These are phyloP conservation scores for Podarcis lilfordi DNA, from an alignment of 2,797 vertebrate genomes.

Conservation along the genomic window DNA sequence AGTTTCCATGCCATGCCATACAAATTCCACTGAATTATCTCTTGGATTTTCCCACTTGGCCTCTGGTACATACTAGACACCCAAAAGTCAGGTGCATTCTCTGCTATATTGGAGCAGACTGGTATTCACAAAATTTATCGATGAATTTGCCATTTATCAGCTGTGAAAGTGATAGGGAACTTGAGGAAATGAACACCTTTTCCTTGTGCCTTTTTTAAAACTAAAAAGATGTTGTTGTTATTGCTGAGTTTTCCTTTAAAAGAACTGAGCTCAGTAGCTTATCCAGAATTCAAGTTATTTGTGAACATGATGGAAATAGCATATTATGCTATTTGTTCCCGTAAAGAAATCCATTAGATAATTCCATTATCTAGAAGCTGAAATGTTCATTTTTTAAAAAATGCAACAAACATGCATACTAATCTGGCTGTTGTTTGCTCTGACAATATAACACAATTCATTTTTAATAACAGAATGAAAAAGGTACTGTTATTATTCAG, in stretches of 20 bases:
- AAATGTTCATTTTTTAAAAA: neutral
- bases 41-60: neutral
- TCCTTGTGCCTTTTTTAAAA: neutral
- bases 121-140: neutral
- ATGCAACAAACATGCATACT: neutral
- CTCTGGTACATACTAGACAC: neutral
- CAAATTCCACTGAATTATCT: neutral
- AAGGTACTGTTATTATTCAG: constrained; percentile 21
- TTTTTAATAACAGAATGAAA: constrained; percentile 10
- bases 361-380: constrained; percentile 1
- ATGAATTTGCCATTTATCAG: neutral
- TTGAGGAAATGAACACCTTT: neutral
- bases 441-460: constrained; percentile 8
- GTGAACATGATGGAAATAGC: constrained; percentile 5
- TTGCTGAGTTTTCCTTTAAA: neutral
- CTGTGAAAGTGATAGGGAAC: neutral
- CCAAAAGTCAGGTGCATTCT: neutral
- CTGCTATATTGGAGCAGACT: neutral
- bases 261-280: neutral
- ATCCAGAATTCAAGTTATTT: neutral
- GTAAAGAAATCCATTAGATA: neutral
- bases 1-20: neutral
- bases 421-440: constrained; percentile 27
- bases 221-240: neutral
- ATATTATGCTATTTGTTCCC: neutral